Conservation (phyloP, 2,888 invertebrate species). For the Onthophagus sagittarius region DNA sequence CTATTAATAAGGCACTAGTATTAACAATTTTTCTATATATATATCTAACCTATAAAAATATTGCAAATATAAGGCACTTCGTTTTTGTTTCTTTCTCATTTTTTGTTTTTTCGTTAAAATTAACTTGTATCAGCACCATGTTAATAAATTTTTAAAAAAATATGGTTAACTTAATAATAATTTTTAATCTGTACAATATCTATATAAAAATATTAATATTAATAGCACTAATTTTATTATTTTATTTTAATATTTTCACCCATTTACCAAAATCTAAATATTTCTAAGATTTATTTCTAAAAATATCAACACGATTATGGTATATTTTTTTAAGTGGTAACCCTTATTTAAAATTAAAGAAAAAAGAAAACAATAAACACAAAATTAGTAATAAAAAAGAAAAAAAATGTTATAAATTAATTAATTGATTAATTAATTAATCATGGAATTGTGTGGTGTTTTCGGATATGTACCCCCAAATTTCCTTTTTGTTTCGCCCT, state of each 20-base stretch:
- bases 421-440: too few relatives aligned
- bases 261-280: background rate
- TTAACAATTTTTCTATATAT: background rate
- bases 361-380: background rate
- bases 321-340: background rate
- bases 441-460: slow-evolving; percentile 57
- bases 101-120: background rate
- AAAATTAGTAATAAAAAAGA: background rate
- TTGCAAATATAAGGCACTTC: background rate
- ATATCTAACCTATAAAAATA: background rate
- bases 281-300: background rate
- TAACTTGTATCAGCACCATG: background rate
- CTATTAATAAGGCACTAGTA: background rate
- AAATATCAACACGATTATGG: background rate
- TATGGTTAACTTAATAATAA: background rate
- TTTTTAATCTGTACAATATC: background rate
- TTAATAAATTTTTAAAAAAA: background rate
- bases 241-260: too few relatives aligned
- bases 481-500: slow-evolving; percentile 78
- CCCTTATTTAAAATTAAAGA: background rate
- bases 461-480: slow-evolving; percentile 75
- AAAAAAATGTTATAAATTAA: too few relatives aligned
- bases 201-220: background rate
- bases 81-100: background rate
- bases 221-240: background rate